Base-by-base conservation (phyloP, 2,113 vertebrate species). In the Nycticorax nycticorax region DNA sequence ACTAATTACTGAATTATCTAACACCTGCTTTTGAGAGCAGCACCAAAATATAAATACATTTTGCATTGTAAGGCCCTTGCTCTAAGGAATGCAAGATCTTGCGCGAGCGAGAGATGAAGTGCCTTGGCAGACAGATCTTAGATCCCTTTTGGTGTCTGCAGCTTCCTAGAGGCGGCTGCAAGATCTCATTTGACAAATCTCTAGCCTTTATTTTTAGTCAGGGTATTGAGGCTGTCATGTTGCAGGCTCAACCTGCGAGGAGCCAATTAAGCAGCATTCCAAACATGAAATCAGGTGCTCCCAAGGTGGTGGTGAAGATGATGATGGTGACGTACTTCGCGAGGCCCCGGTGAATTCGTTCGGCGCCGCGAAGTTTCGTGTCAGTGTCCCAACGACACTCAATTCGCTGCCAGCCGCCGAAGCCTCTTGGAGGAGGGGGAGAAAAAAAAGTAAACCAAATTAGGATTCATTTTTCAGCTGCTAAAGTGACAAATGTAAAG, bases 1-100 rank as follows among this genome's bases (percentile, higher is more conserved):
- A 93, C 98, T 98, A 98, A 98, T 98, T 97, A 97, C 97, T 73
- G 96, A 97, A 98, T 98, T 98, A 98, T 96, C 97, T 89, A 96
- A 92, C 98, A 98, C 98, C 98, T 98, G 98, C 97, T 98, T 97
- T 78, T 68, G 95, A 97, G 96, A 94, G 83, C 94, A 8, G 79
- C 66, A 28, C 81, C 72, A 68, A 94, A 96, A 93, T 83, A 83
- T 76, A 96, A 95, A 95, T 92, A 82, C 71, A 35, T 91, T 94
- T 95, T 88, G 87, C 89, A 37, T 71, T 55, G 88, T 43, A 72
- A 95, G 82, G 82, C 50, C 86, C 82, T 95, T 4, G 52, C 56
- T 92, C 6, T 76, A 84, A 94, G 92, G 60, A 47, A 74, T 10
- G 47, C 27, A 23, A 89, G 80, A 68, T 89, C 80, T 93, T 68